A percentile compares a stretch with the other conserved stretches of the same genome.
These are phyloP conservation scores for Tinea trinotella DNA, from an alignment of 2,888 invertebrate species.

Conservation along the genomic window DNA sequence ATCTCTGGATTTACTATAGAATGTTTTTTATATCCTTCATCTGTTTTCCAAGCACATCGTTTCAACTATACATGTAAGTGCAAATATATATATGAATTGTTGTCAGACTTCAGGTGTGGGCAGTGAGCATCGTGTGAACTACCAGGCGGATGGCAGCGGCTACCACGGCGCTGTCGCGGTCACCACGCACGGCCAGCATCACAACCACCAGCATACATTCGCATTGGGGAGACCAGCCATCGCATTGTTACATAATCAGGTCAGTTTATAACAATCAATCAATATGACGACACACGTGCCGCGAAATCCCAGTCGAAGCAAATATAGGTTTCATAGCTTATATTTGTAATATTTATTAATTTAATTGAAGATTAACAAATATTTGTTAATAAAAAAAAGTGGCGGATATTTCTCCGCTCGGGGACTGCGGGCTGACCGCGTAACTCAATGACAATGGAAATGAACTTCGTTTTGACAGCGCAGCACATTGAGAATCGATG, in stretches of 20 bases:
- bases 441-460: too few relatives aligned
- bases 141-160: constrained; percentile 75
- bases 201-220: constrained; percentile 61
- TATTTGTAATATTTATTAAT: too few relatives aligned
- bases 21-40: too few relatives aligned
- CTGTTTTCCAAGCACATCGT: too few relatives aligned
- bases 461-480: too few relatives aligned
- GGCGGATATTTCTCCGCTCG: too few relatives aligned
- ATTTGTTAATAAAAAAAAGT: too few relatives aligned
- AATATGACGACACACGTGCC: not conserved
- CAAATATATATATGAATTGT: not conserved
- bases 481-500: too few relatives aligned
- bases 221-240: constrained; percentile 72
- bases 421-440: too few relatives aligned
- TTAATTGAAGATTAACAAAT: too few relatives aligned
- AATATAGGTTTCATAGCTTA: too few relatives aligned
- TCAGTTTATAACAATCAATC: constrained; percentile 20
- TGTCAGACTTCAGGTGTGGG: constrained; percentile 12
- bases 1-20: too few relatives aligned
- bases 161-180: constrained; percentile 76
- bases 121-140: constrained; percentile 70
- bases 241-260: constrained; percentile 44
- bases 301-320: not conserved
- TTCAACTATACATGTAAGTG: not conserved
- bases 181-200: constrained; percentile 60